Evolutionary conservation across 2,888 invertebrate species (phyloP), one percentile per base, ranked within the genome.

Genomic region (Tenodera sinensis): DNA sequence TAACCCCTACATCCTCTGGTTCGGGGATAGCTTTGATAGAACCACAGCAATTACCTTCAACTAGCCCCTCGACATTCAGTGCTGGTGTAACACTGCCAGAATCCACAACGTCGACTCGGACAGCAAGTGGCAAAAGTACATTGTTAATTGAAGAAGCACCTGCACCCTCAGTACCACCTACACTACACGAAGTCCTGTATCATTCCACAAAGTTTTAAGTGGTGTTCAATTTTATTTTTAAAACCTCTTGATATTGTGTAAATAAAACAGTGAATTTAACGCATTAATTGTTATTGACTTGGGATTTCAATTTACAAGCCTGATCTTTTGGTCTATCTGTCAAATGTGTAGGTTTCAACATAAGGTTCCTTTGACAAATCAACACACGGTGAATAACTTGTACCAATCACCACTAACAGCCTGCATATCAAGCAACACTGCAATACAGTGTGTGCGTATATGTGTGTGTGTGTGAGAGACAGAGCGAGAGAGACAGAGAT

Each of bases 201-300:
- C 86, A 86, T 86, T 86, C 86, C 54, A 86, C 86, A 25, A 86
- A 86, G 28, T 86, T 86, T 30, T 86, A 30, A 71, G 25, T 6
- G 1, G 4, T 8, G 14, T 20, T 20, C 54, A 71, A 71, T 71
- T 20, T 71, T 25, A 20, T 25, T 71, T 71, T 71, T 71, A 71
- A 71, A 42, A 42, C 12, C 42, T 42, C 42, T 42, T 42, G 9
- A 71, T 71, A 71, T 14, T 71, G 3, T 71, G 54, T 71, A 71
- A 71, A 71, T 71, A 71, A 71, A 71, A 71, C 3, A 71, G 3
- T 71, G 20, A 20, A 20, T 71, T 20, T 71, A 71, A 71, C 0
- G 54, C 42, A 42, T 12, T 42, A 42, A 9, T 42, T 9, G 9
- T 42, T 42, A 42, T 42, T 42, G 12, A 42, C 42, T 42, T 42